phyloP scores from a whole-genome alignment of 2,797 vertebrate genomes.

The Rousettus madagascariensis region DNA sequence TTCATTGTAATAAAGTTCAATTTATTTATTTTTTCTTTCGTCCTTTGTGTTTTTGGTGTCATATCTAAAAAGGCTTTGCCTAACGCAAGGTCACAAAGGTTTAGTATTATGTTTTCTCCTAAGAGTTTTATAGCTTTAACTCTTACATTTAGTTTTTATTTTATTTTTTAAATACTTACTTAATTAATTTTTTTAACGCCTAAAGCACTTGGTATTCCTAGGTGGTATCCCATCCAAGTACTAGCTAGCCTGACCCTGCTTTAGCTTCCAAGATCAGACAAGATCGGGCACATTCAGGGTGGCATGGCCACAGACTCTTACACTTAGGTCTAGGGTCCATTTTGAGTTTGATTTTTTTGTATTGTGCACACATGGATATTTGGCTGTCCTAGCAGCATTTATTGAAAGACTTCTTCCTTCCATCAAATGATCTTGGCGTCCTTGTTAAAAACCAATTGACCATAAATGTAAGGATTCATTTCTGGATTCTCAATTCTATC shows the following conservation, averaged over 20 bases:
- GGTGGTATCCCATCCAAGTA: too few relatives aligned
- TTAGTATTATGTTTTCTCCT: neutral
- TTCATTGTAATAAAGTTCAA: neutral
- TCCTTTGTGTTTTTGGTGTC: neutral
- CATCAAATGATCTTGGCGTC: neutral
- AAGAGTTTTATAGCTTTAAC: neutral
- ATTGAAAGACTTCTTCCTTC: neutral
- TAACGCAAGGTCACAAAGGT: neutral
- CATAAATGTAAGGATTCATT: neutral
- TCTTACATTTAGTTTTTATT: neutral
- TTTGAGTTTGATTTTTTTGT: neutral
- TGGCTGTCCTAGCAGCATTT: neutral
- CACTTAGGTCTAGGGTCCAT: neutral
- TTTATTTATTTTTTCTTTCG: neutral
- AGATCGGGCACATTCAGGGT: too few relatives aligned
- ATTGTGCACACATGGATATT: neutral
- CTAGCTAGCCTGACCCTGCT: too few relatives aligned
- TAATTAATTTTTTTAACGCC: too few relatives aligned
- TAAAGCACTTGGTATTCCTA: too few relatives aligned
- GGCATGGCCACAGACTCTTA: neutral
- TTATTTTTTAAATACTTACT: neutral
- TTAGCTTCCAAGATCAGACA: too few relatives aligned
- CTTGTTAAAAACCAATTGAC: neutral
- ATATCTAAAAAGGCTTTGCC: neutral
- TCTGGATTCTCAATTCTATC: neutral